phyloP scores from a whole-genome alignment of 2,888 invertebrate species.

The Thecophora atra region DNA sequence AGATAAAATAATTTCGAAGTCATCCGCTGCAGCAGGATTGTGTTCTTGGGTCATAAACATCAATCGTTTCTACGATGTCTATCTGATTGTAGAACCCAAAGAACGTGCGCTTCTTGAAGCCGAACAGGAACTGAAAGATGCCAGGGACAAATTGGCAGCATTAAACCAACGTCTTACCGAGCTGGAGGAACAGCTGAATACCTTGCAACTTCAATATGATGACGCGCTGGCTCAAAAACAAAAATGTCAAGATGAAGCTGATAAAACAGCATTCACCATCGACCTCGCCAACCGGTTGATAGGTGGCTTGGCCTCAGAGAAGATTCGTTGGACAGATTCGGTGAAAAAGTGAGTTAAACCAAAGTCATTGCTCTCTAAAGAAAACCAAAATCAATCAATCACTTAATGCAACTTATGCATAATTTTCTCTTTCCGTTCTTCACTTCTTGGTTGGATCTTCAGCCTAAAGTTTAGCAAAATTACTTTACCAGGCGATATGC shows the following conservation, averaged over 20 bases:
- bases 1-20: conserved; percentile 84
- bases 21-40: conserved; percentile 89
- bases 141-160: conserved; percentile 79
- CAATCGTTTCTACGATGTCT: conserved; percentile 86
- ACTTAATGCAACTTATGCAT: not conserved
- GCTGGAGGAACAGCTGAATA: conserved; percentile 77
- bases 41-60: conserved; percentile 97
- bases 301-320: conserved; percentile 92
- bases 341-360: conserved; percentile 66
- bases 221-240: conserved; percentile 86
- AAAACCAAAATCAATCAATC: not conserved
- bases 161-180: conserved; percentile 78
- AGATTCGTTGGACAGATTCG: conserved; percentile 81
- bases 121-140: conserved; percentile 83
- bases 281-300: conserved; percentile 92
- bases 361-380: not conserved
- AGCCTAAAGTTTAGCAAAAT: conserved; percentile 76
- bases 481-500: conserved; percentile 88
- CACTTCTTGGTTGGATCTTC: not conserved
- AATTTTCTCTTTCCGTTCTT: not conserved
- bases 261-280: conserved; percentile 87
- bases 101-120: conserved; percentile 85
- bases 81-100: conserved; percentile 92
- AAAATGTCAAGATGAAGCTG: conserved; percentile 92
- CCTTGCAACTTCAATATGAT: conserved; percentile 84